phyloP scores from a whole-genome alignment of 2,888 invertebrate genomes.

The Megaustenia siamemsis region DNA sequence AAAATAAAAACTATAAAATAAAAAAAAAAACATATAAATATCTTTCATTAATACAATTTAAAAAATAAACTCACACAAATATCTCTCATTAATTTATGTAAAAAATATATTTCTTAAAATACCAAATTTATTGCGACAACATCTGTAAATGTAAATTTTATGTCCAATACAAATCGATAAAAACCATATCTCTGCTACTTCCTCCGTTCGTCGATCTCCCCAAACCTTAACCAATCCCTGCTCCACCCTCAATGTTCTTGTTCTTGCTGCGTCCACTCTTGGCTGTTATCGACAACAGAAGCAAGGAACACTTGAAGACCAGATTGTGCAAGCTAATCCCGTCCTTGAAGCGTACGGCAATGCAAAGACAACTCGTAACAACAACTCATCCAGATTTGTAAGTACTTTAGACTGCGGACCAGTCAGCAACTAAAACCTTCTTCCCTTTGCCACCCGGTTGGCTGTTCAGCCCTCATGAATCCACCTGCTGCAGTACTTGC shows the following conservation, averaged over 20 bases:
- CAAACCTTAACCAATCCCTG: neutral
- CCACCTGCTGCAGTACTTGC: too few relatives aligned
- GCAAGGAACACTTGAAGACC: slow-evolving; percentile 94
- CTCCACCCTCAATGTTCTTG: neutral
- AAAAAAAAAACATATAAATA: too few relatives aligned
- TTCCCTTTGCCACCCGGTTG: neutral
- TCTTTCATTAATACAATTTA: neutral
- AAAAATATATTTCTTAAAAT: too few relatives aligned
- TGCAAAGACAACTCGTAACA: slow-evolving; percentile 86
- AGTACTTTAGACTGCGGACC: slow-evolving; percentile 83
- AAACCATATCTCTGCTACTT: neutral
- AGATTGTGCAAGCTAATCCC: slow-evolving; percentile 97
- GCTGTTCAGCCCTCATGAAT: neutral
- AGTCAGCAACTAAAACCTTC: neutral
- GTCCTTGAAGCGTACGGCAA: slow-evolving; percentile 76
- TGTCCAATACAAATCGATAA: too few relatives aligned
- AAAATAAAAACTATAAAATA: neutral
- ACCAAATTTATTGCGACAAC: too few relatives aligned
- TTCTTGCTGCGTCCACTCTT: neutral
- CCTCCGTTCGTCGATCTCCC: neutral
- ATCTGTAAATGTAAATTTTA: too few relatives aligned
- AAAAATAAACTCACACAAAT: neutral
- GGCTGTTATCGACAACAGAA: slow-evolving; percentile 7
- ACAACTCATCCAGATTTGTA: slow-evolving; percentile 99
- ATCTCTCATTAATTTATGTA: neutral